Conservation (phyloP, 1,140 invertebrate genomes). For the Calosoma granatense region DNA sequence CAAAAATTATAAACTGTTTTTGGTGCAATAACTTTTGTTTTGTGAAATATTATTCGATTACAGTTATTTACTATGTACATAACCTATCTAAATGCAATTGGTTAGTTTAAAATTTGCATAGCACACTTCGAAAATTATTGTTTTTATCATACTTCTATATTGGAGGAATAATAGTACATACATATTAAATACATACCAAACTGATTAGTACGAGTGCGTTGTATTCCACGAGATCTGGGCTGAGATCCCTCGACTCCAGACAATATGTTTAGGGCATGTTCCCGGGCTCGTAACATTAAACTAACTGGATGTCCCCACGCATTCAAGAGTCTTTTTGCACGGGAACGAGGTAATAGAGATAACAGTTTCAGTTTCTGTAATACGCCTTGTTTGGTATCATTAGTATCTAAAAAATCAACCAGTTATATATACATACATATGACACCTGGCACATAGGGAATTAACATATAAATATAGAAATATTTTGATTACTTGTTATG, state of each 20-base stretch:
- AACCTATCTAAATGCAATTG: no score
- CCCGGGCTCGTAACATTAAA: conserved; percentile 62
- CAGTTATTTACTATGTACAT: no score
- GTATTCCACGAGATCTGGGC: neutral
- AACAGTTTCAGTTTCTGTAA: conserved; percentile 61
- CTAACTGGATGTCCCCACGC: conserved; percentile 69
- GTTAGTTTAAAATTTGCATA: no score
- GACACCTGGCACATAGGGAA: no score
- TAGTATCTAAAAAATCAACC: conserved; percentile 45
- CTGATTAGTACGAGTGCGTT: conserved; percentile 2
- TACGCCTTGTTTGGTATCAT: conserved; percentile 51
- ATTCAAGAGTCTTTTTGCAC: conserved; percentile 63
- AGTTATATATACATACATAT: no score
- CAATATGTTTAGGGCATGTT: conserved; percentile 67
- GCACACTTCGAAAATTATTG: no score
- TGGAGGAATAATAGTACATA: no score
- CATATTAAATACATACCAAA: neutral
- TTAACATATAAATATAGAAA: no score
- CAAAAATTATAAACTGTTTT: no score
- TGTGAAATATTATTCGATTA: no score
- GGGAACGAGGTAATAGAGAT: conserved; percentile 58
- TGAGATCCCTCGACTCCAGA: conserved; percentile 41
- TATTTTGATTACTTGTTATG: neutral
- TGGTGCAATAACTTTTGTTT: no score
- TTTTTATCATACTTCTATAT: no score